Conservation (phyloP, 2,113 vertebrate genomes). For the Neolamprologus fasciatus region DNA sequence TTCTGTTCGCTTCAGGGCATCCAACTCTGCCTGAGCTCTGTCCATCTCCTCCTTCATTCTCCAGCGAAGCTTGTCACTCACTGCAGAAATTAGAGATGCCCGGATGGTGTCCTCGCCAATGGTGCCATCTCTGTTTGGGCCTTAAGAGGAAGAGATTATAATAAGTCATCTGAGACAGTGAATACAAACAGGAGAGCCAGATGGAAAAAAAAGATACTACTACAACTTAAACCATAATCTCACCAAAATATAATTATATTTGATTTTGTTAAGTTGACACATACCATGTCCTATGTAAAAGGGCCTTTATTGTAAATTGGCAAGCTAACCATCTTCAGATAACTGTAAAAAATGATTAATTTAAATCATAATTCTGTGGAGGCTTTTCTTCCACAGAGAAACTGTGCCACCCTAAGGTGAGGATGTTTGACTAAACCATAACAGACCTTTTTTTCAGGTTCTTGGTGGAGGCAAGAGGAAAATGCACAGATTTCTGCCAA, state of each 20-base stretch:
- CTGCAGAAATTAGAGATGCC: slow-evolving; percentile 93
- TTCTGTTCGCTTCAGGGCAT: slow-evolving; percentile 92
- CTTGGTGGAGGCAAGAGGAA: not conserved
- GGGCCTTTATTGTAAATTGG: not conserved
- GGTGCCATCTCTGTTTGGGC: slow-evolving; percentile 87
- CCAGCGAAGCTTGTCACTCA: slow-evolving; percentile 96
- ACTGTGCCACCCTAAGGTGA: not conserved
- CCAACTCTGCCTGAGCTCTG: slow-evolving; percentile 92
- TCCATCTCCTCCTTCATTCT: slow-evolving; percentile 99
- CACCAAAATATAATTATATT: not conserved
- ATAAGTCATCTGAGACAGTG: not conserved
- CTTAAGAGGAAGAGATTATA: slow-evolving; percentile 44
- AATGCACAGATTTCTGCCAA: not conserved
- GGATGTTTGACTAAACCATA: not conserved
- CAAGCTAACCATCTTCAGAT: not conserved
- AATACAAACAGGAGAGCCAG: not conserved
- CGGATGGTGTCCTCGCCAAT: slow-evolving; percentile 97
- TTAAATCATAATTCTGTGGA: not conserved
- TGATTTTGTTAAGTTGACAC: not conserved
- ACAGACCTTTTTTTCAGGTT: not conserved
- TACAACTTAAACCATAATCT: not conserved
- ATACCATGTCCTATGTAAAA: not conserved
- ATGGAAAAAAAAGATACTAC: rapidly evolving
- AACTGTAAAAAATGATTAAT: not conserved
- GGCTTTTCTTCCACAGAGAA: not conserved